A percentile compares a stretch with the other conserved stretches of the same genome.
These are phyloP conservation scores for Salvator merianae DNA, from an alignment of 2,113 vertebrate species.

Conservation along the genomic window DNA sequence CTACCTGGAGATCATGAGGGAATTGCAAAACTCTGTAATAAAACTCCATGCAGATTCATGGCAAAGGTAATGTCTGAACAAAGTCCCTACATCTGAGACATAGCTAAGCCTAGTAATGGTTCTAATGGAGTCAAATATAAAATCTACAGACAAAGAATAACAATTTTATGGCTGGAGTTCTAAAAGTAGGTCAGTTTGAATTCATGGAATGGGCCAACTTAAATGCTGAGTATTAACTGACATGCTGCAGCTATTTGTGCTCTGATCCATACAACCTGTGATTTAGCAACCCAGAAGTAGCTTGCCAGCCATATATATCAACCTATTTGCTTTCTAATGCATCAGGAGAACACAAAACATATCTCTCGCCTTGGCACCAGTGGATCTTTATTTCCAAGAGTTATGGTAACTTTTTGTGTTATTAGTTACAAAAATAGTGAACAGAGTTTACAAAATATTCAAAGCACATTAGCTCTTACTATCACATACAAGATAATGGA, in stretches of 20 bases:
- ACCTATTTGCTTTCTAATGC: too few species aligned
- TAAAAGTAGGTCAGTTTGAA: not conserved
- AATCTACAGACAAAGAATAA: not conserved
- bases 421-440: not conserved
- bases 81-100: not conserved
- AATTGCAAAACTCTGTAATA: slow-evolving; percentile 53
- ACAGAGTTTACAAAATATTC: not conserved
- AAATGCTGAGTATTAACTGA: not conserved
- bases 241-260: not conserved
- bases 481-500: not conserved
- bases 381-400: not conserved
- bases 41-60: slow-evolving; percentile 57
- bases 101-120: rapidly evolving
- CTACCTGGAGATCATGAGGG: slow-evolving; percentile 50
- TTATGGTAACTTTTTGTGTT: not conserved
- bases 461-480: not conserved
- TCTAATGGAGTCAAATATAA: not conserved
- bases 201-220: not conserved
- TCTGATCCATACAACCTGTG: not conserved
- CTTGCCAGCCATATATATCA: not conserved
- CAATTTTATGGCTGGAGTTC: not conserved
- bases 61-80: not conserved
- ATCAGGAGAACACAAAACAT: not conserved
- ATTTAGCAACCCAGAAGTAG: not conserved
- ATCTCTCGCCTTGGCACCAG: not conserved